A percentile compares a stretch with the other conserved stretches of the same genome.
Conservation (phyloP, 1,140 invertebrate species). For the Triops longicaudatus region DNA sequence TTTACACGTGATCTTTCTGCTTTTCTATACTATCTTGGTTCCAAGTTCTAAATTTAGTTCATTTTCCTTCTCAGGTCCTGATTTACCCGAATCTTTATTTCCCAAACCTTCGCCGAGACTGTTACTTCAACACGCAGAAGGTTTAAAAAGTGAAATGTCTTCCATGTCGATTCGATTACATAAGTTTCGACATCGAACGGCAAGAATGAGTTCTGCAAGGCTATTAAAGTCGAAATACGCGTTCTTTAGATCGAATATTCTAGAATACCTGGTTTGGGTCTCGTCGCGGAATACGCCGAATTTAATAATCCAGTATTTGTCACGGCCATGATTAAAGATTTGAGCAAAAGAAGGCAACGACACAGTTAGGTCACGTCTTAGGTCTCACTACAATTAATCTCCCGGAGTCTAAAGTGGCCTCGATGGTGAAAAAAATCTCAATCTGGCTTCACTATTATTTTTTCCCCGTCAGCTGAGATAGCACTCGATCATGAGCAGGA, state of each 20-base stretch:
- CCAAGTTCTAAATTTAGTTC: conserved; percentile 12
- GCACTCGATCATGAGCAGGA: not conserved
- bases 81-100: not conserved
- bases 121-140: not conserved
- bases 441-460: no score
- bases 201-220: no score
- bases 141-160: not conserved
- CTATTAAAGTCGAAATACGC: no score
- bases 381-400: not conserved
- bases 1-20: not conserved
- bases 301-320: not conserved
- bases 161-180: not conserved
- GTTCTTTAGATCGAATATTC: not conserved
- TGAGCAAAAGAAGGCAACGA: not conserved
- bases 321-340: conserved; percentile 1
- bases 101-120: not conserved
- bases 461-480: not conserved
- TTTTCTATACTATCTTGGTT: not conserved
- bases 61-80: not conserved
- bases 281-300: conserved; percentile 20
- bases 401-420: no score
- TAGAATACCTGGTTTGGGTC: conserved; percentile 27
- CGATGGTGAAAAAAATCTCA: no score
- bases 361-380: not conserved
- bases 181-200: not conserved